Evolutionary conservation across 2,113 vertebrate genomes (phyloP), one percentile per base, ranked within the genome.

Genomic region (Hippocampus mohnikei): DNA sequence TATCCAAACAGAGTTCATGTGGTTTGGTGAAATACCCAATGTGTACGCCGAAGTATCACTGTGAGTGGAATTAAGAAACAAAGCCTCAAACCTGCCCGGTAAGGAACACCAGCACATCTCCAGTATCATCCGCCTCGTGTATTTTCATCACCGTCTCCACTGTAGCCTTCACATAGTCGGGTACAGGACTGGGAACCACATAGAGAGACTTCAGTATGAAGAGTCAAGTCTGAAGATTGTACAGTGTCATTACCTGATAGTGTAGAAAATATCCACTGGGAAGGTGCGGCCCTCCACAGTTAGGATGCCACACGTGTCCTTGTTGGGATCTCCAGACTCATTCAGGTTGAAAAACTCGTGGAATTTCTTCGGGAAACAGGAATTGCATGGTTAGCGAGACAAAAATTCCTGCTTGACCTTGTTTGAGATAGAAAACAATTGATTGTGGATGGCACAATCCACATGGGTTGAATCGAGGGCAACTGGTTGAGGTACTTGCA

Each of bases 61-160:
- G 27, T n/a, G 33, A 42, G 11, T 10, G 42, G 16, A n/a, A 50
- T 13, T 2, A 20, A 50, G n/a, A n/a, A 58, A 23, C 23, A 9
- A 41, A 15, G 27, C 7, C 61, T 55, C 83, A 12, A 87, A 98
- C 97, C 96, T 99, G 97, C 40, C 97, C 97, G 66, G 96, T 99
- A 75, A 99, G 94, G 87, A 99, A 99, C 27, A 94, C 95, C 71
- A 99, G 66, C 70, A 99, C 93, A 70, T 99, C 96, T 69, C 97
- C 97, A 69, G 97, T 95, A 16, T 92, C 94, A 82, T 98, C 97
- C 2, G 94, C 92, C 88, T 99, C 95, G 41, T 99, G 97, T 88
- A 99, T 98, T 90, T 98, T 99, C 88, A 98, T 87, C 73, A 95
- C 95, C 0, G 97, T 99, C 85, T 99, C 97, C 85, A 98, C 96